Evolutionary conservation across 2,888 invertebrate genomes (phyloP), one percentile per base, ranked within the genome.

Genomic region (Fragum whitleyi): DNA sequence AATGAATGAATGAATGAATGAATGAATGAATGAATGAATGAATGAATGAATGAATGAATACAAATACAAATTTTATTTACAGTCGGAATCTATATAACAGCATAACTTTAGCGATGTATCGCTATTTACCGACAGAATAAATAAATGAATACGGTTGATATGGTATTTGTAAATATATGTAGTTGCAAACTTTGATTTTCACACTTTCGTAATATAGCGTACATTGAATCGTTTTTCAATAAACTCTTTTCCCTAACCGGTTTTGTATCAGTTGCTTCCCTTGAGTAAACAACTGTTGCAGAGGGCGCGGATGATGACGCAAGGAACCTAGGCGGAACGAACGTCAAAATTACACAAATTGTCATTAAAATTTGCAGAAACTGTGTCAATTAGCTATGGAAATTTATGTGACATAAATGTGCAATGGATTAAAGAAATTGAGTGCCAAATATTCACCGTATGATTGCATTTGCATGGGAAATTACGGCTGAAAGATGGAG

Each of bases 401-500:
- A 65, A 53, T 55, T 62, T 51, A 74, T 55, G 36, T 67, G 53
- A 74, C 67, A 2, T 74, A 74, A 65, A 53, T 67, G 23, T 55
- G 36, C 23, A 42, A 42, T 47, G 39, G 51, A 53, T 23, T 55
- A 51, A 6, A 16, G 29, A 67, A 21, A 26, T 19, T 36, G 11
- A 32, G 16, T 67, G 21, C 28, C n/a, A 67, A 16, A 36, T 14
- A 19, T 9, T 3, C 6, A 39, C 19, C 51, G 21, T 23, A 16
- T 36, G 47, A 51, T 65, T 67, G 51, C 65, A 19, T 23, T 28
- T 53, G 51, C 32, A 74, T 74, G 73, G 73, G 16, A 19, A 16
- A n/a, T 32, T 11, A 11, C 29, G 5, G n/a, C 23, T 74, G 61
- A 74, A 79, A 21, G 74, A 91, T 91, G 91, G 91, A 91, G 57